These are phyloP conservation scores for Pterostichus niger DNA, from an alignment of 2,888 invertebrate genomes.

Conservation along the genomic window DNA sequence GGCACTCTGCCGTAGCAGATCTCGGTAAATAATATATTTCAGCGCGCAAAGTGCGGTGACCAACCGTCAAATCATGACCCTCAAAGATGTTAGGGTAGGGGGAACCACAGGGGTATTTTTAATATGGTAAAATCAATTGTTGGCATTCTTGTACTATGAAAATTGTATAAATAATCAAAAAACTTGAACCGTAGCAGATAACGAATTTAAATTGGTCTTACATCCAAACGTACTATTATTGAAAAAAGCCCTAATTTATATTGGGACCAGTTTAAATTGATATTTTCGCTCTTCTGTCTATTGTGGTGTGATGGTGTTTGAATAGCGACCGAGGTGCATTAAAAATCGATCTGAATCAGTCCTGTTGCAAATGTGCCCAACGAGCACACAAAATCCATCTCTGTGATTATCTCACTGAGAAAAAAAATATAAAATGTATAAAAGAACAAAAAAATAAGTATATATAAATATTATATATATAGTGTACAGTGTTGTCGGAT, in stretches of 20 bases:
- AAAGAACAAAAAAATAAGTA: conserved; percentile 68
- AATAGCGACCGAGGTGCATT: conserved; percentile 27
- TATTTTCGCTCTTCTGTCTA: background rate
- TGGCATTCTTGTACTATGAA: no score
- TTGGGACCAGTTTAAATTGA: conserved; percentile 8
- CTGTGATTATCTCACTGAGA: conserved; percentile 66
- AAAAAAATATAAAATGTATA: conserved; percentile 68
- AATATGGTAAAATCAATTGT: no score
- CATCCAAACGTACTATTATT: background rate
- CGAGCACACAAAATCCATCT: conserved; percentile 70
- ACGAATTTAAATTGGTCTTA: conserved; percentile 11
- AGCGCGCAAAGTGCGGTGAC: no score
- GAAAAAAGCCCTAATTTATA: background rate
- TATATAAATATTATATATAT: conserved; percentile 67
- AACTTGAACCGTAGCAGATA: background rate
- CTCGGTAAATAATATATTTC: no score
- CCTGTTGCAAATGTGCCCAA: conserved; percentile 69
- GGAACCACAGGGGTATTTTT: no score
- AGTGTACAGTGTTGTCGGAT: conserved; percentile 69
- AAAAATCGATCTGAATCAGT: conserved; percentile 63
- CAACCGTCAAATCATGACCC: no score
- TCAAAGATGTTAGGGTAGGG: no score
- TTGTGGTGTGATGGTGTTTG: conserved; percentile 29
- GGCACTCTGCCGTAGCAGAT: no score
- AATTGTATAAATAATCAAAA: no score